Conservation (phyloP, 2,888 invertebrate genomes). For the Nasonia oneida region DNA sequence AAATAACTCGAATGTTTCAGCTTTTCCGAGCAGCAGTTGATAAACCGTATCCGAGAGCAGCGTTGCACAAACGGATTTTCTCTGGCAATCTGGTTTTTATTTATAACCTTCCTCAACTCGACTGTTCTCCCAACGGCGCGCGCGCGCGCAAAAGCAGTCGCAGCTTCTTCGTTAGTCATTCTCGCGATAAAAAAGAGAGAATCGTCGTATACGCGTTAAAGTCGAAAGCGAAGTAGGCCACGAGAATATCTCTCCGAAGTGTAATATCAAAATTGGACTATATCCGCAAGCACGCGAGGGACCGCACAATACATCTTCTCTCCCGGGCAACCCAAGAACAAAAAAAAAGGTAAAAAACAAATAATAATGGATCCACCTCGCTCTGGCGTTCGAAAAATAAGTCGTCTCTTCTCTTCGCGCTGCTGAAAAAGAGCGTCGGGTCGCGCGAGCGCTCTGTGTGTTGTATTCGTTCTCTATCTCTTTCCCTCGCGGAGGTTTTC, state of each 20-base stretch:
- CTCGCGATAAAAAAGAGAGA: background rate
- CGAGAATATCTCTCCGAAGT: background rate
- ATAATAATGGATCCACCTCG: background rate
- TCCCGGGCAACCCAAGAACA: background rate
- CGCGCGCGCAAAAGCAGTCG: background rate
- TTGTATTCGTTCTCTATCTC: constrained; percentile 2
- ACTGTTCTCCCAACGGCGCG: background rate
- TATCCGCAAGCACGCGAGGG: background rate
- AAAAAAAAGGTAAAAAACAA: background rate
- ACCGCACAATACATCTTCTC: background rate
- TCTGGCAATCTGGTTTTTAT: constrained; percentile 5
- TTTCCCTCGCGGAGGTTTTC: constrained; percentile 52
- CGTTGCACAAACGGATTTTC: background rate
- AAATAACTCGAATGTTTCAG: background rate
- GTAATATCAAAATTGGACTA: background rate
- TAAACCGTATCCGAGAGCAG: background rate
- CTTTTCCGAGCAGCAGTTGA: background rate
- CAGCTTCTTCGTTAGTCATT: constrained; percentile 7
- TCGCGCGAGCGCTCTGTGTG: background rate
- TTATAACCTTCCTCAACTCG: background rate
- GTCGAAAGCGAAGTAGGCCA: background rate
- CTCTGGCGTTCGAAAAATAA: background rate
- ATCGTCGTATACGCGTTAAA: background rate
- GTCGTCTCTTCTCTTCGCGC: background rate
- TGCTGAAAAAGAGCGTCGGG: constrained; percentile 24